Conservation (phyloP, 2,797 vertebrate genomes). For the Australoheros facetus region DNA sequence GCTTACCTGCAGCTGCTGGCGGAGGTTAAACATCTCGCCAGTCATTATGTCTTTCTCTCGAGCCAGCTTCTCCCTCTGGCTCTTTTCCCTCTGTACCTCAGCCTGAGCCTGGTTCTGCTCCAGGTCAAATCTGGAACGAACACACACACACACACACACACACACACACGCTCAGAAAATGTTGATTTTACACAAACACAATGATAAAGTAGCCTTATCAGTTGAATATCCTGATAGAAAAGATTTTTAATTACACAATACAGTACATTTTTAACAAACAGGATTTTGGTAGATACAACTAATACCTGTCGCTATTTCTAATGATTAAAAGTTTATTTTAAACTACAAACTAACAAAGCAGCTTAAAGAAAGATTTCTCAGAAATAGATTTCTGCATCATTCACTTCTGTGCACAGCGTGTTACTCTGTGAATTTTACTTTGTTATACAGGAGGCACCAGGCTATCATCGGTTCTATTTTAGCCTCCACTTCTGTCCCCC, state of each 20-base stretch:
- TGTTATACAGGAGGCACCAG: neutral
- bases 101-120: constrained; percentile 91
- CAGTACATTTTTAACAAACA: neutral
- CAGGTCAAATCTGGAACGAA: constrained; percentile 87
- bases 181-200: neutral
- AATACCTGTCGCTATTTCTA: neutral
- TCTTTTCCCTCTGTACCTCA: constrained; percentile 90
- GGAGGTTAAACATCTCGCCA: constrained; percentile 90
- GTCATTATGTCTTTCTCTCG: constrained; percentile 92
- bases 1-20: constrained; percentile 91
- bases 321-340: neutral
- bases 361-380: neutral
- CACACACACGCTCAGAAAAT: neutral
- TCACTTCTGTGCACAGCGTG: neutral
- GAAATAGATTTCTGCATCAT: neutral
- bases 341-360: neutral
- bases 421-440: constrained; percentile 3
- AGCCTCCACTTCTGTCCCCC: constrained; percentile 40
- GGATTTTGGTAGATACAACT: neutral
- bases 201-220: neutral
- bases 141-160: constrained; percentile 3
- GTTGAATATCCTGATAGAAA: neutral
- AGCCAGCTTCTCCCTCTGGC: constrained; percentile 89
- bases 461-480: constrained; percentile 16
- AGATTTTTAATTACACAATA: neutral